phyloP scores from a whole-genome alignment of 2,888 invertebrate species.

The Andrena praecox region DNA sequence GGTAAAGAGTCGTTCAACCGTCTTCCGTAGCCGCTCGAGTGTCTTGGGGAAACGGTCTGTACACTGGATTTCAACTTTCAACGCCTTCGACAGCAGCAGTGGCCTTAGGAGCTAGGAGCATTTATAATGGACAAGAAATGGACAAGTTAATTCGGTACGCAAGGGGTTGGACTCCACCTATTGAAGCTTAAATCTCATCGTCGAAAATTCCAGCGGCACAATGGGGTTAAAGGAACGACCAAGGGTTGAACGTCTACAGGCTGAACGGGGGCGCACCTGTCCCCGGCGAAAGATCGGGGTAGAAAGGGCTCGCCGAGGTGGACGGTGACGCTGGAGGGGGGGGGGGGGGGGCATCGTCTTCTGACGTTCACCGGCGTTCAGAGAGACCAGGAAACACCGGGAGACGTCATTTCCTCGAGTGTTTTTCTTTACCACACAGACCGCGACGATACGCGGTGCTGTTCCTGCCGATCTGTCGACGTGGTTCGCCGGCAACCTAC shows the following conservation, averaged over 20 bases:
- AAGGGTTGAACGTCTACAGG: not conserved
- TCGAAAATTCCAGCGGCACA: not conserved
- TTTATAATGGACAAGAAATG: not conserved
- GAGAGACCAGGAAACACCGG: constrained; percentile 27
- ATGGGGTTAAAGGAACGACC: not conserved
- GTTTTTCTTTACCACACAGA: constrained; percentile 56
- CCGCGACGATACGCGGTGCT: constrained; percentile 46
- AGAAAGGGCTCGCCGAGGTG: not conserved
- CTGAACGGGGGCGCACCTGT: constrained; percentile 15
- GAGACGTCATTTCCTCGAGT: constrained; percentile 59
- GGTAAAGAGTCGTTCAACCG: constrained; percentile 15
- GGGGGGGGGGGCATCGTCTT: not conserved
- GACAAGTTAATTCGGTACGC: not conserved
- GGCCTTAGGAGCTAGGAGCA: no score
- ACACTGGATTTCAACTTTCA: not conserved
- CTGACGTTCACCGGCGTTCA: constrained; percentile 16
- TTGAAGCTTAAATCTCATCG: not conserved
- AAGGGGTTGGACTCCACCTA: not conserved
- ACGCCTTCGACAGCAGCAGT: no score
- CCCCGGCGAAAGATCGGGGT: constrained; percentile 1
- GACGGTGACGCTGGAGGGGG: not conserved
- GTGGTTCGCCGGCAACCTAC: constrained; percentile 58
- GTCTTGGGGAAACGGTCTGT: not conserved
- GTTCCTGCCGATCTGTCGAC: constrained; percentile 34
- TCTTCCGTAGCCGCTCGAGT: not conserved